Evolutionary conservation across 2,797 vertebrate species (phyloP).

Genomic region (Sarcophilus harrisii): DNA sequence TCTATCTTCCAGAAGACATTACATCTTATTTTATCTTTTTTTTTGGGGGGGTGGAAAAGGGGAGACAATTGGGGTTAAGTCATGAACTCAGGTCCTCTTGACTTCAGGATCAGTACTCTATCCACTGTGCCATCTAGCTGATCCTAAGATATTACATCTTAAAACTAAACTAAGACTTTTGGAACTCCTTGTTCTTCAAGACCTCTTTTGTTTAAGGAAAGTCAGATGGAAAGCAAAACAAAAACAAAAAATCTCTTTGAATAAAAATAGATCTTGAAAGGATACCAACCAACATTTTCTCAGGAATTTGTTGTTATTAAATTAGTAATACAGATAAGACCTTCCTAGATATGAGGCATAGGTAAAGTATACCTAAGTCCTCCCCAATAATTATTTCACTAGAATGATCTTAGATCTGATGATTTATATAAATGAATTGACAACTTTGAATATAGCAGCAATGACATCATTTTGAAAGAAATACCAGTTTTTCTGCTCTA

Average conservation of each 20-base stretch:
- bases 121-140: too few species aligned
- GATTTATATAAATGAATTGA: slow-evolving; percentile 10
- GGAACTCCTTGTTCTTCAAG: neutral
- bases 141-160: neutral
- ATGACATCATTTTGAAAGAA: slow-evolving; percentile 44
- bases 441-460: neutral
- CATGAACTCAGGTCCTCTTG: too few species aligned
- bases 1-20: neutral
- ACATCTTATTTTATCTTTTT: neutral
- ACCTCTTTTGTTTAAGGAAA: neutral
- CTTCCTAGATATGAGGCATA: neutral
- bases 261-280: neutral
- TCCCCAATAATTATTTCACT: neutral
- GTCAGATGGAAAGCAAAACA: neutral
- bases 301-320: neutral
- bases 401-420: neutral
- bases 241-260: neutral
- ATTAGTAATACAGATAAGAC: neutral
- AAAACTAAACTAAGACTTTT: neutral
- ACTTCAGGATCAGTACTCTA: too few species aligned
- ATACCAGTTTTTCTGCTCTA: slow-evolving; percentile 54
- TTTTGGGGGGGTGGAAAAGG: too few species aligned
- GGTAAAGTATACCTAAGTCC: neutral
- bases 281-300: neutral
- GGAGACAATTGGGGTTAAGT: too few species aligned